Conservation (phyloP, 2,888 invertebrate genomes). For the Pterostichus niger region DNA sequence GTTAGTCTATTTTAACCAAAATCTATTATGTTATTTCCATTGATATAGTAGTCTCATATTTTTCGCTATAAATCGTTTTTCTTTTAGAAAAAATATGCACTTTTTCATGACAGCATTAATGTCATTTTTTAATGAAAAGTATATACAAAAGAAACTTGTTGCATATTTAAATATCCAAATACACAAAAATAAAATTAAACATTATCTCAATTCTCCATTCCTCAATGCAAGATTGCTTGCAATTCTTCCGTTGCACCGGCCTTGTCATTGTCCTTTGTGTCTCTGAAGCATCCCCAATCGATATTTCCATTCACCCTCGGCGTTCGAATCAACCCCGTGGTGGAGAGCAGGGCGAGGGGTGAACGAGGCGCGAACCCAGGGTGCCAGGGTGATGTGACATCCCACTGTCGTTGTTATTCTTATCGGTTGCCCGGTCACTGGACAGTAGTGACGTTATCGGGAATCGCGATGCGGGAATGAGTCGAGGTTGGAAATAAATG, state of each 20-base stretch:
- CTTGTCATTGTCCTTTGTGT: slow-evolving; percentile 8
- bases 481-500: slow-evolving; percentile 3
- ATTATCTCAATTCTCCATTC: too few species aligned
- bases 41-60: too few species aligned
- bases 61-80: too few species aligned
- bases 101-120: too few species aligned
- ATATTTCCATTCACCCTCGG: slow-evolving; percentile 11
- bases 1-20: too few species aligned
- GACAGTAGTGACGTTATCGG: slow-evolving; percentile 21
- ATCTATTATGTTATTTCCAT: too few species aligned
- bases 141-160: too few species aligned
- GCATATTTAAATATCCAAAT: too few species aligned
- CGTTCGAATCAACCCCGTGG: not conserved
- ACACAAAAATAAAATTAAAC: too few species aligned
- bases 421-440: slow-evolving; percentile 36
- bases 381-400: slow-evolving; percentile 45
- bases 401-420: slow-evolving; percentile 50
- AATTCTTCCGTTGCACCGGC: not conserved
- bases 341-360: not conserved
- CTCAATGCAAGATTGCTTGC: too few species aligned
- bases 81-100: too few species aligned
- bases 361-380: slow-evolving; percentile 10
- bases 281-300: not conserved
- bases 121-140: too few species aligned
- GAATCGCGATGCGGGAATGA: not conserved